Base-by-base conservation (phyloP, 2,888 invertebrate species). In the Agonum fuliginosum region DNA sequence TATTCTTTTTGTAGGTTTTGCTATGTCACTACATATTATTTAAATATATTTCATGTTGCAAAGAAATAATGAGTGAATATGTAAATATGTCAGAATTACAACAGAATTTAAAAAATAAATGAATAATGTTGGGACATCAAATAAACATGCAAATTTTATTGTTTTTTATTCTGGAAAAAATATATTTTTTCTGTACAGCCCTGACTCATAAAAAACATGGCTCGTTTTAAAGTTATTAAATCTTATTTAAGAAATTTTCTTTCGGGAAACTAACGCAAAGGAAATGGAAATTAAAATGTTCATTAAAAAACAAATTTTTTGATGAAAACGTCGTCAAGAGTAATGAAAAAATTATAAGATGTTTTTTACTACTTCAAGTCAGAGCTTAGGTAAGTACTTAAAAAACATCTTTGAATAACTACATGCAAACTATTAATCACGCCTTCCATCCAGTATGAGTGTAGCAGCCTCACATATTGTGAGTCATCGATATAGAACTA, bases 61-160 rank as follows among this genome's bases (percentile, higher is more conserved):
- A 58, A 54, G 0, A 48, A 48, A 17, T 3, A 24, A 54, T 54
- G 24, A 24, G 27, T 24, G 5, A 58, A 58, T 27, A 58, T 58
- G 54, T 24, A 58, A 58, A 58, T 14, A 22, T 14, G 24, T 24
- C 12, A 24, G 27, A n/a, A 58, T 58, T 27, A 58, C 54, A 27
- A 58, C 27, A 14, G 3, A n/a, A 24, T 24, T 24, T 12, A 30
- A 30, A 30, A 30, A 30, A n/a, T 24, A 14, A 37, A 37, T 65
- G 65, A 65, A 65, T 65, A 65, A 65, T 37, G 34, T 65, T 6
- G 14, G 1, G 37, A 3, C 19, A 37, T 65, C 34, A 65, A 34
- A 65, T 65, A 37, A 65, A 65, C 17, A 65, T 65, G 65, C 37
- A 34, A 65, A 37, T 65, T 30, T 34, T 58, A 58, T 58, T 65